phyloP scores from a whole-genome alignment of 2,797 vertebrate species.

The Oreortyx pictus region DNA sequence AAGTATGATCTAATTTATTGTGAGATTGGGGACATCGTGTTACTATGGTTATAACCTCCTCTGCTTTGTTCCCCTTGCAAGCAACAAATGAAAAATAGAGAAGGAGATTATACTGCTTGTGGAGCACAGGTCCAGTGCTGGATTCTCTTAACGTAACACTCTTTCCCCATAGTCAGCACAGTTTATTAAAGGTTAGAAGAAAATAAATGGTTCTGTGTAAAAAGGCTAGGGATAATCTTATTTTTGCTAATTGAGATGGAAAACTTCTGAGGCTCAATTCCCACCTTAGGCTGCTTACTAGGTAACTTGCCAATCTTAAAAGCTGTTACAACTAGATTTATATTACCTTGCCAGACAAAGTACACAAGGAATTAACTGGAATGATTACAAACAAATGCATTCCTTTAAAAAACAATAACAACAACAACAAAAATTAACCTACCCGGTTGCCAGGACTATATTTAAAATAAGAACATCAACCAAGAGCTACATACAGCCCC shows the following conservation, averaged over 20 bases:
- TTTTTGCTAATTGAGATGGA: constrained; percentile 70
- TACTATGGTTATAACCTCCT: constrained; percentile 49
- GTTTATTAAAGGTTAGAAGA: constrained; percentile 54
- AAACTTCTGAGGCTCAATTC: constrained; percentile 61
- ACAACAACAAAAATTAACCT: constrained; percentile 2
- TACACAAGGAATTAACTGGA: constrained; percentile 75
- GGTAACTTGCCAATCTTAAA: constrained; percentile 69
- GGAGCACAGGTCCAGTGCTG: not conserved
- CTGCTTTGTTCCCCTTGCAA: not conserved
- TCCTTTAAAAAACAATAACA: constrained; percentile 5
- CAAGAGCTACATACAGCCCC: not conserved
- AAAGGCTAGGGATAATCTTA: constrained; percentile 45
- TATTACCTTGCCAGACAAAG: constrained; percentile 76
- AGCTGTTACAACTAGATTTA: constrained; percentile 70
- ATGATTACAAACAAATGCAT: constrained; percentile 74
- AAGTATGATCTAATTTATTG: constrained; percentile 43
- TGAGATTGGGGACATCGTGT: not conserved
- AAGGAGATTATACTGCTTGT: not conserved
- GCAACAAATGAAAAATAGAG: constrained; percentile 35
- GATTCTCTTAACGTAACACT: constrained; percentile 20
- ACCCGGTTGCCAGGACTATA: constrained; percentile 54
- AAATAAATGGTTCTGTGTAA: constrained; percentile 56
- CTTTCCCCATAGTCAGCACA: constrained; percentile 37
- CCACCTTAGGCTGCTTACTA: constrained; percentile 71
- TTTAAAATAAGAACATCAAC: constrained; percentile 68